Evolutionary conservation across 2,113 vertebrate species (phyloP).

Genomic region (Echinops telfairi): DNA sequence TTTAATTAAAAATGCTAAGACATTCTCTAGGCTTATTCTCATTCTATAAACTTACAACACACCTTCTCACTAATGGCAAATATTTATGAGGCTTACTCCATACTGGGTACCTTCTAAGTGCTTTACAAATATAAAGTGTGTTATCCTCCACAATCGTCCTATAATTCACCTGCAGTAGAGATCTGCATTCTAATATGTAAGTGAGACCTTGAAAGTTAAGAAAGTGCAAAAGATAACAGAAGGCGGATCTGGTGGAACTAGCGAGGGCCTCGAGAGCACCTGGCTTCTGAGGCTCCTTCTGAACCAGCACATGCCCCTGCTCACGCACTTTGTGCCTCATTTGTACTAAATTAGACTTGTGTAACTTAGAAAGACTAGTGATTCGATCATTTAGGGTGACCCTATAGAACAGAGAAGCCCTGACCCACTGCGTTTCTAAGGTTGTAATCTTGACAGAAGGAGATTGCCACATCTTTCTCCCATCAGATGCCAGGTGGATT

Average conservation of each 20-base stretch:
- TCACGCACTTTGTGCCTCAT: background rate
- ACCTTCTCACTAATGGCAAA: background rate
- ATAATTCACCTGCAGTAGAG: background rate
- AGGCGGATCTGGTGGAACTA: background rate
- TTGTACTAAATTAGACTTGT: background rate
- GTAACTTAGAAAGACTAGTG: background rate
- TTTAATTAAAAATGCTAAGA: background rate
- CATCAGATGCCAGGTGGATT: background rate
- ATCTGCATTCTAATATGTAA: background rate
- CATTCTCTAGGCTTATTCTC: background rate
- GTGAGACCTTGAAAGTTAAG: background rate
- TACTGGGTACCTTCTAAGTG: background rate
- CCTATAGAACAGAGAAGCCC: background rate
- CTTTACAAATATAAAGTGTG: background rate
- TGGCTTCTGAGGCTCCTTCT: background rate
- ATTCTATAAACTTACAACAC: background rate
- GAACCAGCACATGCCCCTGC: too few relatives aligned
- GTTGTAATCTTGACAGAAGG: background rate
- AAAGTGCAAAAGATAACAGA: background rate
- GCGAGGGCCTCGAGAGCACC: background rate
- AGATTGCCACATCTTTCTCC: background rate
- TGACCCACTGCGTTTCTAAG: background rate
- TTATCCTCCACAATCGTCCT: background rate
- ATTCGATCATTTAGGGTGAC: background rate
- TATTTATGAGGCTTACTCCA: background rate